phyloP scores from a whole-genome alignment of 2,797 vertebrate genomes.

The Ceryle rudis region DNA sequence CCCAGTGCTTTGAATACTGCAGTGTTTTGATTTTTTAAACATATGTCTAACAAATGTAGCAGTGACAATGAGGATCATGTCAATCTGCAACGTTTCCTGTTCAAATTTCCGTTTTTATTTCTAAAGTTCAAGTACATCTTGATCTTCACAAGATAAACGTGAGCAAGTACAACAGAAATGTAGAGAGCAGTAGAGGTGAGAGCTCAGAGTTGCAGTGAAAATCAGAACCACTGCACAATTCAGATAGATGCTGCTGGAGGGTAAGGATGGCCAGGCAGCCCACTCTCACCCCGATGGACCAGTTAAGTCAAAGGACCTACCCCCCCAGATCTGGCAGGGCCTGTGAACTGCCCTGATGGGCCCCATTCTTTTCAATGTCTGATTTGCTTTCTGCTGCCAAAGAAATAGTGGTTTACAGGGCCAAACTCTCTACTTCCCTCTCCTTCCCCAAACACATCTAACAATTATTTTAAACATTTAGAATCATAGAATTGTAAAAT shows the following conservation, averaged over 20 bases:
- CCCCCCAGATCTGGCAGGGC: not conserved
- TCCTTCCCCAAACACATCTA: not conserved
- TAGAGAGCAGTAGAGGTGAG: not conserved
- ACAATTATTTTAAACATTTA: not conserved
- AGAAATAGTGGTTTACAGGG: not conserved
- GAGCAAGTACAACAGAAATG: not conserved
- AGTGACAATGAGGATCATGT: constrained; percentile 59
- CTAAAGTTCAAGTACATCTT: constrained; percentile 55
- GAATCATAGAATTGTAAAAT: too few relatives aligned
- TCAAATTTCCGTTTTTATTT: constrained; percentile 57
- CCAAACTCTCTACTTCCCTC: not conserved
- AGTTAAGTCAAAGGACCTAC: not conserved
- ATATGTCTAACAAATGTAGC: constrained; percentile 45
- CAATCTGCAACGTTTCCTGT: constrained; percentile 56
- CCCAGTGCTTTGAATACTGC: not conserved
- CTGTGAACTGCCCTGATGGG: accelerated
- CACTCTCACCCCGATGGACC: not conserved
- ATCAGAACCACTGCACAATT: not conserved
- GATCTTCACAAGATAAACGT: constrained; percentile 31
- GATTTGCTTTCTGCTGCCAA: not conserved
- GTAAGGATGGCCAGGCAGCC: not conserved
- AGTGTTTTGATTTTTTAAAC: constrained; percentile 63
- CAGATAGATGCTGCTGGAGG: not conserved
- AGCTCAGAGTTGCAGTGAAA: not conserved
- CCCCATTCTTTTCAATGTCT: not conserved